A percentile compares a stretch with the other conserved stretches of the same genome.
phyloP scores from a whole-genome alignment of 2,113 vertebrate species.

The Urocolius indicus region DNA sequence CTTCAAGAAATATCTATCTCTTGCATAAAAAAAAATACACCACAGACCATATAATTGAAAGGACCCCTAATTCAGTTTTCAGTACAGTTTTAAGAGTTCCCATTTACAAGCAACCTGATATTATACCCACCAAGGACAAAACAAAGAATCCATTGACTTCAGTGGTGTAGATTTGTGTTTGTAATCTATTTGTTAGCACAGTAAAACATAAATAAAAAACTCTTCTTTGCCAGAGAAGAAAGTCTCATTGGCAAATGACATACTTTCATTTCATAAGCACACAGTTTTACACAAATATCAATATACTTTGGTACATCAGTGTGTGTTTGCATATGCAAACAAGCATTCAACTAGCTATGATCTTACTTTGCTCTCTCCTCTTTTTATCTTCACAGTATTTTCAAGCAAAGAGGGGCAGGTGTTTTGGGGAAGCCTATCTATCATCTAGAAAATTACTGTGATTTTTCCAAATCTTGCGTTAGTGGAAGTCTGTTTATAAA shows the following conservation, averaged over 20 bases:
- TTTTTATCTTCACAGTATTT: background rate
- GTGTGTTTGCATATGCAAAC: slow-evolving; percentile 36
- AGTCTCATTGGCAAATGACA: background rate
- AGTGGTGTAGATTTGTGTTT: background rate
- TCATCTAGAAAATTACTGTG: background rate
- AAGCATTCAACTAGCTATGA: background rate
- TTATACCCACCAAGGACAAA: background rate
- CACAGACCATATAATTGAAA: background rate
- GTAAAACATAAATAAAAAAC: background rate
- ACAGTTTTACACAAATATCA: slow-evolving; percentile 33
- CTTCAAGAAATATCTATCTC: background rate
- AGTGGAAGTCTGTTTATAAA: background rate
- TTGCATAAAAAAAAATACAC: background rate
- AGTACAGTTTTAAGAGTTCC: background rate
- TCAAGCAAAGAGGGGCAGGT: background rate
- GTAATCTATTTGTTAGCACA: background rate
- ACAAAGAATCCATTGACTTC: background rate
- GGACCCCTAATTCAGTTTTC: background rate
- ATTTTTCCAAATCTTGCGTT: background rate
- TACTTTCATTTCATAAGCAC: background rate
- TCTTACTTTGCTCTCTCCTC: background rate
- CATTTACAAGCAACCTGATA: background rate
- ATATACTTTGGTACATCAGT: slow-evolving; percentile 7
- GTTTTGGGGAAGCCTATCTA: background rate
- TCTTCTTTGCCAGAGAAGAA: background rate